Evolutionary conservation across 2,888 invertebrate species (phyloP), one percentile per base, ranked within the genome.

Genomic region (Nemotelus nigrinus): DNA sequence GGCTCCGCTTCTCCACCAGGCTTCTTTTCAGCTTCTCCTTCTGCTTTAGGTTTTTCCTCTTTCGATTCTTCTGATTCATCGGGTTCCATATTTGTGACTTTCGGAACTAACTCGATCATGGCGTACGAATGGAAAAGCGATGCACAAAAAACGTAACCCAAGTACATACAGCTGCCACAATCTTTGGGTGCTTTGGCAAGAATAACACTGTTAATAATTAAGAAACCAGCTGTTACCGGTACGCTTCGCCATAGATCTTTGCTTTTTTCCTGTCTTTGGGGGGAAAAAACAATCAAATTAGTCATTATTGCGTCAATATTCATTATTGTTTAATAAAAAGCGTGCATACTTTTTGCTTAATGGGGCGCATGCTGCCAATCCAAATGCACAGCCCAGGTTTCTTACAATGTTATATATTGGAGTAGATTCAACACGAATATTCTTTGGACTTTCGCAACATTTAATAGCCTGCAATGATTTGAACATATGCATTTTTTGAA

Each of bases 391-490:
- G 2, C 88, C 89, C 78, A 88, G 84, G 81, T 87, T 88, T 67
- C 85, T 83, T 2, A 90, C 89, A 3, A 93, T 83, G 0, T 90
- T 85, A 83, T 89, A 92, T 81, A 93, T 88, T 0, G 93, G 92
- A 0, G 92, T 92, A 0, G 91, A 91, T 77, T 90, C 89, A 64
- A 92, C 90, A 80, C 90, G 91, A 76, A 94, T 89, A 81, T 88
- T 88, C 0, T 90, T 89, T 0, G 90, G 89, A n/a, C 87, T 86
- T 10, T 89, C 86, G 81, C 94, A 94, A 91, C 93, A 92, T 78
- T 92, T 92, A 83, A 91, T 90, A 0, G 94, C 94, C 91, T 91
- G 83, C 1, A 43, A 63, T 6, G 47, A n/a, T 10, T 45, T 45
- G 4, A 45, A 81, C 80, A 70, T 67, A 45, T 3, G 71, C 76